These are phyloP conservation scores for Podarcis cretensis DNA, from an alignment of 2,113 vertebrate genomes.

Conservation along the genomic window DNA sequence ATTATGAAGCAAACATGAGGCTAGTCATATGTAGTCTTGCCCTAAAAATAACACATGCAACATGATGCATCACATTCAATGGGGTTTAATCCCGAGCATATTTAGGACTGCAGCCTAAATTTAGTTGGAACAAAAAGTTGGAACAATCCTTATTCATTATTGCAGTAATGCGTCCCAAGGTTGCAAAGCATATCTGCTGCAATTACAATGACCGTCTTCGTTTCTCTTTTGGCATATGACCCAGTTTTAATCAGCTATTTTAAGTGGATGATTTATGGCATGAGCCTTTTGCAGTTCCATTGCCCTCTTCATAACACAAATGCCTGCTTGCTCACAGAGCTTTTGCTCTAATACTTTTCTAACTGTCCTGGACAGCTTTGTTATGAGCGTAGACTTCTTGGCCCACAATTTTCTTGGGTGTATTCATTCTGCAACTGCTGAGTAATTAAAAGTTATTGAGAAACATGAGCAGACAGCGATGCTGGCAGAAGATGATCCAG, in stretches of 20 bases:
- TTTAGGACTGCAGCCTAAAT: neutral
- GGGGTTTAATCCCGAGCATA: neutral
- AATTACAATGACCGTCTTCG: neutral
- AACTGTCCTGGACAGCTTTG: neutral
- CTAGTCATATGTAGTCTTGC: neutral
- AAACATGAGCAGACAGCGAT: neutral
- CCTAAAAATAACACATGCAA: neutral
- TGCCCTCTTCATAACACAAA: neutral
- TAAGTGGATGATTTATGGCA: neutral
- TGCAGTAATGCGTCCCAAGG: neutral
- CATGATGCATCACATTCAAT: too few relatives aligned
- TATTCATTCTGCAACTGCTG: neutral
- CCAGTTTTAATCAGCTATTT: neutral
- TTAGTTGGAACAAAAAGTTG: neutral
- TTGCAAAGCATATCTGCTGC: neutral
- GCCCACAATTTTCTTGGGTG: neutral
- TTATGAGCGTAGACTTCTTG: neutral
- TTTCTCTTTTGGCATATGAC: neutral
- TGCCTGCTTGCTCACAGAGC: neutral
- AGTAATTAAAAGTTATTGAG: conserved; percentile 32
- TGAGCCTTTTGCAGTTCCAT: neutral
- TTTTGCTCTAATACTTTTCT: neutral
- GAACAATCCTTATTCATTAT: neutral
- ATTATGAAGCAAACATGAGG: neutral
- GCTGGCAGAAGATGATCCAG: conserved; percentile 9